Evolutionary conservation across 2,888 invertebrate genomes (phyloP).

Genomic region (Pegoplata infirma): DNA sequence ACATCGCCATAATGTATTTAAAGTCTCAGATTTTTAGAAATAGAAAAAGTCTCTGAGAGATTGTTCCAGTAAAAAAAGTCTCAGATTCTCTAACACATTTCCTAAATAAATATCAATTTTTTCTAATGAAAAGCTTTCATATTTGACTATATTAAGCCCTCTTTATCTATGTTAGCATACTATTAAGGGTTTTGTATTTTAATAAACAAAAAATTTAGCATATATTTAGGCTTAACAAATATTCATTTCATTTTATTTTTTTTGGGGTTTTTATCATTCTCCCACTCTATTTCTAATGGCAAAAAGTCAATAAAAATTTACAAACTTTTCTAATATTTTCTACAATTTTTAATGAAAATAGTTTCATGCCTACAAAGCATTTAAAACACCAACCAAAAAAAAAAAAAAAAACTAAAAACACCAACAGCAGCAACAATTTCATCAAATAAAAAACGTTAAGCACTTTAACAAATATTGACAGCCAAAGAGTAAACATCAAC

Average conservation of each 20-base stretch:
- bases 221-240: constrained; percentile 42
- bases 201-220: constrained; percentile 33
- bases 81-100: too few relatives aligned
- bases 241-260: constrained; percentile 42
- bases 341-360: constrained; percentile 60
- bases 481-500: constrained; percentile 65
- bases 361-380: constrained; percentile 50
- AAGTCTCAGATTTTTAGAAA: too few relatives aligned
- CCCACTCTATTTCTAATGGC: constrained; percentile 51
- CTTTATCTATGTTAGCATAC: too few relatives aligned
- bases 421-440: neutral
- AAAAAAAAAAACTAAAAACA: constrained; percentile 12
- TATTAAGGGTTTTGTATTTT: constrained; percentile 38
- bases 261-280: neutral
- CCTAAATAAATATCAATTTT: too few relatives aligned
- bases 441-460: constrained; percentile 64
- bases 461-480: constrained; percentile 76
- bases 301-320: constrained; percentile 63
- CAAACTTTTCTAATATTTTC: constrained; percentile 63
- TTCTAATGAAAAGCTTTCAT: too few relatives aligned
- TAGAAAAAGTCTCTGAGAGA: too few relatives aligned
- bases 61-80: too few relatives aligned
- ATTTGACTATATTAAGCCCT: too few relatives aligned
- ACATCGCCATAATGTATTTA: too few relatives aligned
- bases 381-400: constrained; percentile 17